Evolutionary conservation across 2,888 invertebrate genomes (phyloP).

Genomic region (Uloborus plumipes): DNA sequence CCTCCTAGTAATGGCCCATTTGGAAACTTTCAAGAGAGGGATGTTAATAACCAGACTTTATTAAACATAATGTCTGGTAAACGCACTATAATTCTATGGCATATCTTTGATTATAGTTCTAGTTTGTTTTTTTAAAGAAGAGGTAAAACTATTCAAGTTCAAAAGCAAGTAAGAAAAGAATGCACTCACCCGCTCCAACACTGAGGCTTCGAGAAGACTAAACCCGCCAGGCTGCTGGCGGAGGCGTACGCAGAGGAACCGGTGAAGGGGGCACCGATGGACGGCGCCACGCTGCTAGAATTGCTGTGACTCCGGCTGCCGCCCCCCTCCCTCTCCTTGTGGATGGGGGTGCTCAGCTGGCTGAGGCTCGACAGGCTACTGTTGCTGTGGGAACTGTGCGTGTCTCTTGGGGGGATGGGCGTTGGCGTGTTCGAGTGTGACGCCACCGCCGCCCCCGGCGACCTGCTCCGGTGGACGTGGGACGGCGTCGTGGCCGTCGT

Average conservation of each 20-base stretch:
- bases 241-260: conserved; percentile 38
- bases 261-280: conserved; percentile 49
- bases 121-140: no score
- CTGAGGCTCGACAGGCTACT: conserved; percentile 66
- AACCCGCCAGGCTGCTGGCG: conserved; percentile 64
- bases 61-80: no score
- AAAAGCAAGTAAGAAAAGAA: background rate
- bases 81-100: no score
- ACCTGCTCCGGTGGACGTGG: conserved; percentile 27
- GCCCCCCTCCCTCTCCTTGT: conserved; percentile 38
- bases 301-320: conserved; percentile 59
- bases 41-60: no score
- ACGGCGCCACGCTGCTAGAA: conserved; percentile 56
- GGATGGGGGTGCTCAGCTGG: conserved; percentile 63
- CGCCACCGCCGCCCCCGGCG: conserved; percentile 36
- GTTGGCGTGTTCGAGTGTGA: conserved; percentile 61
- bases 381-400: conserved; percentile 61
- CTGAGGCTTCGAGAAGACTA: conserved; percentile 67
- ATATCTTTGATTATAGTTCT: no score
- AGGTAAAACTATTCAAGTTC: background rate
- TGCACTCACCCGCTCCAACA: conserved; percentile 66
- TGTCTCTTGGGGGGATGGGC: conserved; percentile 54
- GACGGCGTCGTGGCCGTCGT: conserved; percentile 26
- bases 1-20: no score
- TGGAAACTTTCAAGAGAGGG: no score